Evolutionary conservation across 1,140 invertebrate genomes (phyloP), one percentile per base, ranked within the genome.

Genomic region (Dufourea novaeangliae): DNA sequence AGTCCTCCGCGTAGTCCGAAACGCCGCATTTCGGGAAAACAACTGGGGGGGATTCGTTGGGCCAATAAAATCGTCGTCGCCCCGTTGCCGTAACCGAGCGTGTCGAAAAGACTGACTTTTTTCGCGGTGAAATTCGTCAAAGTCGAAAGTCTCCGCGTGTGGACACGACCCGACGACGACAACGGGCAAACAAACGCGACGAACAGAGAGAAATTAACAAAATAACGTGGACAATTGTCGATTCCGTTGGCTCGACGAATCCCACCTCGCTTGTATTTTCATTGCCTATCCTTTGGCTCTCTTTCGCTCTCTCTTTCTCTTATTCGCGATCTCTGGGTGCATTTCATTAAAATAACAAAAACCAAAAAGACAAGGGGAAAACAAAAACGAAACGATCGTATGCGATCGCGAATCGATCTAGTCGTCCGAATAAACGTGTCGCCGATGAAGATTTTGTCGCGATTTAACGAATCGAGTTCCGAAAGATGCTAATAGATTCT

Each of bases 341-440:
- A 34, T 57, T 41, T 57, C 52, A 17, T 90, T 87, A 89, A 85
- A 89, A 90, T 89, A 88, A 90, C 80, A 89, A 86, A 88, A 89
- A 89, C 86, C 69, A 87, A 86, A 88, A 78, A 14, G 34, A 27
- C n/a, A 71, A 71, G n/a, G n/a, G 10, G 7, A 20, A 59, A 20
- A 32, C 2, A 20, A 34, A 6, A 59, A 59, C 20, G 12, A 29
- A 17, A 12, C 27, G 11, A 1, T 20, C 7, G 12, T 20, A 50
- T 7, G 12, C 41, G 12, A 50, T 50, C 20, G 20, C 56, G 27
- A 17, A 5, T 44, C 12, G 11, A 6, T 59, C 20, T 1, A 7
- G 5, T 14, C 22, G 22, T 27, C 25, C 20, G 29, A 29, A 29
- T 10, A 32, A 59, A 59, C 29, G 4, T 34, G 20, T 29, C n/a